Percentiles rank a stretch among this genome's conserved stretches.
Evolutionary conservation across 2,113 vertebrate genomes (phyloP).

Genomic region (Nothoprocta perdicaria): DNA sequence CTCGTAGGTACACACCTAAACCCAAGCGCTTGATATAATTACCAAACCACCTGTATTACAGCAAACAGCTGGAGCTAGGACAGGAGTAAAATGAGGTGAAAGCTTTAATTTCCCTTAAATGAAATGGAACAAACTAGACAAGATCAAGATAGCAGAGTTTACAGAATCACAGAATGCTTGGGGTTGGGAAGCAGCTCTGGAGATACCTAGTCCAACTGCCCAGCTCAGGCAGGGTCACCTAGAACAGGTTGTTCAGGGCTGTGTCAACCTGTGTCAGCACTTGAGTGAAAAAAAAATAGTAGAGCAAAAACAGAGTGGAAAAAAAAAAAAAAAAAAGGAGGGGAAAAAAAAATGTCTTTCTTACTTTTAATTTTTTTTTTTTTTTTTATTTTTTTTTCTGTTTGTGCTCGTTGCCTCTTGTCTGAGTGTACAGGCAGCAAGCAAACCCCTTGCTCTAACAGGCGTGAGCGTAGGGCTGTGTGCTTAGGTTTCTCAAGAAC

Average conservation of each 20-base stretch:
- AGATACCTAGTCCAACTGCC: neutral
- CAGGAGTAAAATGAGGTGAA: neutral
- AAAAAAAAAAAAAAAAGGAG: too few relatives aligned
- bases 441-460: neutral
- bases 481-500: neutral
- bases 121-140: neutral
- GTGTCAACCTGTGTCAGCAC: neutral
- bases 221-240: neutral
- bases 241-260: neutral
- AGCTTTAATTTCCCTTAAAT: neutral
- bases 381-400: neutral
- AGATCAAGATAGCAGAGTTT: neutral
- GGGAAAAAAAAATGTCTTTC: neutral
- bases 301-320: too few relatives aligned
- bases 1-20: neutral
- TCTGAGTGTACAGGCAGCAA: neutral
- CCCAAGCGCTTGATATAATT: neutral
- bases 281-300: too few relatives aligned
- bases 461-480: neutral
- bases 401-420: neutral
- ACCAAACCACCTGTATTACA: neutral
- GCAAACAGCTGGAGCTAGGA: neutral
- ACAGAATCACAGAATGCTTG: neutral
- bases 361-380: neutral
- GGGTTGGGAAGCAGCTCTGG: neutral